Conservation (phyloP, 1,140 invertebrate genomes). For the Hormaphis cornu region DNA sequence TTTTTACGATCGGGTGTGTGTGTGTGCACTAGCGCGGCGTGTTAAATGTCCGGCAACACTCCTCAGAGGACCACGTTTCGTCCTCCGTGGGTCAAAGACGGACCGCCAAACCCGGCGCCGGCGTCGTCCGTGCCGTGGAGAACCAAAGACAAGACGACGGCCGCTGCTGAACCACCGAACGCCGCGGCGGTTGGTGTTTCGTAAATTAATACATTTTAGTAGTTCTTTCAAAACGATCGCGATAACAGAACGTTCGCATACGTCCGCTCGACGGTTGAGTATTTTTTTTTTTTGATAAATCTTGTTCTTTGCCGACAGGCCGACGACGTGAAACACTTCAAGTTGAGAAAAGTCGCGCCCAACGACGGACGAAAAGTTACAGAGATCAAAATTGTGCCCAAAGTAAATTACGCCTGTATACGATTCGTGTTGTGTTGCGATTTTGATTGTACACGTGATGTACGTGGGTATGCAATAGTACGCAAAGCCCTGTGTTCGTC, state of each 20-base stretch:
- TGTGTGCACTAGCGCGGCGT: too few relatives aligned
- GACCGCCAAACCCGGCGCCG: slow-evolving; percentile 47
- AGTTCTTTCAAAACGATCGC: not conserved
- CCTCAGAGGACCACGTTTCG: slow-evolving; percentile 56
- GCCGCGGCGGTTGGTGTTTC: slow-evolving; percentile 10
- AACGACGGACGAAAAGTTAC: slow-evolving; percentile 16
- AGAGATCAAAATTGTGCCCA: slow-evolving; percentile 22
- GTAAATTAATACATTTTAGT: not conserved
- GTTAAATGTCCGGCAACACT: slow-evolving; percentile 36
- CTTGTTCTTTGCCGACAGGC: not conserved
- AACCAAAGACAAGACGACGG: slow-evolving; percentile 40
- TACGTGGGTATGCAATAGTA: too few relatives aligned
- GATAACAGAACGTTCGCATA: not conserved
- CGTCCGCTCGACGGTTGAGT: not conserved
- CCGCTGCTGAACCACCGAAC: not conserved
- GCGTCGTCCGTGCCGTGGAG: slow-evolving; percentile 52
- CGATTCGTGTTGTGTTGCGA: too few relatives aligned
- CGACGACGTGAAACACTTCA: slow-evolving; percentile 18
- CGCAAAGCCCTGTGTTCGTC: too few relatives aligned
- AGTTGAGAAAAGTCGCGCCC: slow-evolving; percentile 19
- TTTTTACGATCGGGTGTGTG: too few relatives aligned
- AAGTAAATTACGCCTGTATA: too few relatives aligned
- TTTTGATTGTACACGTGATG: too few relatives aligned
- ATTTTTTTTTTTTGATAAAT: not conserved
- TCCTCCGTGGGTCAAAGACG: slow-evolving; percentile 71